phyloP scores from a whole-genome alignment of 2,113 vertebrate species.

The Trematomus loennbergii region DNA sequence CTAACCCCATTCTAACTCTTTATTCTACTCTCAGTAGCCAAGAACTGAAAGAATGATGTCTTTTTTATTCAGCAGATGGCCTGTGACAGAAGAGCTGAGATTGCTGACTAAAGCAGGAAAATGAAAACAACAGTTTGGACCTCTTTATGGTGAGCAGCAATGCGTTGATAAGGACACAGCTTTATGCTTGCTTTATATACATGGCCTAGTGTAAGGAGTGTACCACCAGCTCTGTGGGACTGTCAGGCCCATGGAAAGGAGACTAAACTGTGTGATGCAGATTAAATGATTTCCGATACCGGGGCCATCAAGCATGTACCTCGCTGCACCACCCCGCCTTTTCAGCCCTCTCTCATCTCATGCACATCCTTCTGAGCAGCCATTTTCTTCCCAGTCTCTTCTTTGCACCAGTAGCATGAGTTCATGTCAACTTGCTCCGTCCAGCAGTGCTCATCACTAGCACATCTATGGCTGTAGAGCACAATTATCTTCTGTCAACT shows the following conservation, averaged over 20 bases:
- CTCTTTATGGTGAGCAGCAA: conserved; percentile 14
- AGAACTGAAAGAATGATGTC: conserved; percentile 52
- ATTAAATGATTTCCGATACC: conserved; percentile 82
- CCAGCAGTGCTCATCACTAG: conserved; percentile 5
- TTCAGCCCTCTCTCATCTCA: conserved; percentile 25
- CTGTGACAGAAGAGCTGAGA: conserved; percentile 62
- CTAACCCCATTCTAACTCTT: conserved; percentile 20
- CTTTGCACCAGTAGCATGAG: conserved; percentile 36
- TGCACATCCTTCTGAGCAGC: conserved; percentile 35
- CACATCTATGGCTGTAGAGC: neutral
- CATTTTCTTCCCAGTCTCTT: conserved; percentile 46
- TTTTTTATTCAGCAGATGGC: conserved; percentile 65
- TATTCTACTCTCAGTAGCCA: conserved; percentile 24
- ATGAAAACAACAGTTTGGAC: conserved; percentile 17
- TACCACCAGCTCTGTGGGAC: conserved; percentile 42
- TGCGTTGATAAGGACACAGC: conserved; percentile 46
- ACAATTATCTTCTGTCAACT: conserved; percentile 15
- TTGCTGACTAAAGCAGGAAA: conserved; percentile 33
- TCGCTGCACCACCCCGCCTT: conserved; percentile 27
- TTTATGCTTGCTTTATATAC: conserved; percentile 4
- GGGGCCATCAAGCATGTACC: conserved; percentile 65
- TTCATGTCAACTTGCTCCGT: conserved; percentile 15
- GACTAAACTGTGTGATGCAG: conserved; percentile 78
- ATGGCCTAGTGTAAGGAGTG: conserved; percentile 46
- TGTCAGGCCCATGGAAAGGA: conserved; percentile 64